Base-by-base conservation (phyloP, 1,140 invertebrate species). In the Asbolus verrucosus region DNA sequence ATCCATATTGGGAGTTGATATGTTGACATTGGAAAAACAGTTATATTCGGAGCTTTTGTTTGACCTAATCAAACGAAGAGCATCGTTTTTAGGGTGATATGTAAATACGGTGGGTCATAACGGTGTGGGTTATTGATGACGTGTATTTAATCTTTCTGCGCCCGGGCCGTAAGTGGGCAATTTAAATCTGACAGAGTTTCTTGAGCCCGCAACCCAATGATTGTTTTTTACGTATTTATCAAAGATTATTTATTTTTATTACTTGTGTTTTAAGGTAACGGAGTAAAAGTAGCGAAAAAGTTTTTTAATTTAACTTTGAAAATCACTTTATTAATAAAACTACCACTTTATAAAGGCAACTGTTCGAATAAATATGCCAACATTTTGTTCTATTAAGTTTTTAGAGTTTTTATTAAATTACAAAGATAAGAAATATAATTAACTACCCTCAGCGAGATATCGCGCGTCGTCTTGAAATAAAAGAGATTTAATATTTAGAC, bases 401-500 rank as follows among this genome's bases (percentile, higher is more conserved):
- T 50, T 50, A 18, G 43, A 21, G 16, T 62, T 62, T 38, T 62
- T 62, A 62, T 62, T 62, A 62, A 62, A 62, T 62, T 62, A 62
- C 6, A 62, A 14, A 62, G 59, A 62, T 62, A 62, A 62, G 59
- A 38, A 38, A 15, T 33, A 62, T 62, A 62, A 62, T 62, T 62
- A 62, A 62, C 30, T 36, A 39, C 36, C 18, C 59, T 36, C 36
- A n/a, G 59, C 59, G 19, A 11, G 30, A 62, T 62, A 62, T 38
- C 30, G 59, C 59, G 30, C 14, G 36, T 38, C 59, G 13, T 65
- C 36, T 63, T 39, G 65, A 63, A 66, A 54, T 70, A 70, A 70
- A 70, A 43, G 19, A 69, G 41, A 70, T 70, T 65, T 70, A 62
- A 65, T 65, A 70, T 70, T 65, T 65, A 70, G 59, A 63, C 65